Base-by-base conservation (phyloP, 2,797 vertebrate genomes). In the Rhynchonycteris naso region DNA sequence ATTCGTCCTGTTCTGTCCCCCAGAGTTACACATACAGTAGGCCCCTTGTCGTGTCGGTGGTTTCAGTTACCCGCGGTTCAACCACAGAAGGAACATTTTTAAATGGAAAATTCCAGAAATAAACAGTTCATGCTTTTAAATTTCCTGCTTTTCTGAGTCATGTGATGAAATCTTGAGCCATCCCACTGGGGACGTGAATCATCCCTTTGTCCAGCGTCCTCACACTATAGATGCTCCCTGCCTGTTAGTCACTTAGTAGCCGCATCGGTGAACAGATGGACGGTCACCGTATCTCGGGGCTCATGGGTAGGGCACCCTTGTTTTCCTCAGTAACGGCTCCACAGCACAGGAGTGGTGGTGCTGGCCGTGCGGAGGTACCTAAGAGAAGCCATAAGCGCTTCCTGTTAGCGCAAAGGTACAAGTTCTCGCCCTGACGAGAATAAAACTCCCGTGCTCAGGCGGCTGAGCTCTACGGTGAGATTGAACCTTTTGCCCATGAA, bases 1-100 rank as follows among this genome's bases (percentile, higher is more conserved):
- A 0, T 1, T 7, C 43, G 7, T 10, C 12, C 84, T n/a, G 30
- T 2, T 8, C 1, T 7, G 3, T 50, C 30, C 47, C 58, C 75
- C 58, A 1, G 80, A 15, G 28, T 2, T 18, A 24, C n/a, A 12
- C 75, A 5, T 4, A 5, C 54, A 26, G 75, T 22, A 24, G 13
- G 1, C 14, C n/a, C 54, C 38, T n/a, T n/a, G 8, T 0, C 52
- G 8, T 0, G 13, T 14, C 22, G n/a, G 33, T 4, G n/a, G 54
- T 26, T 35, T 24, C n/a, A 16, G 52, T 54, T 8, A 8, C 50
- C 30, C 19, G 9, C 19, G 50, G 52, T 58, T 33, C 21, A 15
- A 24, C 21, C 75, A 35, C 52, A 9, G n/a, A 33, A 24, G 22
- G 33, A 15, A 78, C 24, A 15, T 8, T 7, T 24, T 33, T 78